phyloP scores from a whole-genome alignment of 2,797 vertebrate species.

The Bufotes viridis region DNA sequence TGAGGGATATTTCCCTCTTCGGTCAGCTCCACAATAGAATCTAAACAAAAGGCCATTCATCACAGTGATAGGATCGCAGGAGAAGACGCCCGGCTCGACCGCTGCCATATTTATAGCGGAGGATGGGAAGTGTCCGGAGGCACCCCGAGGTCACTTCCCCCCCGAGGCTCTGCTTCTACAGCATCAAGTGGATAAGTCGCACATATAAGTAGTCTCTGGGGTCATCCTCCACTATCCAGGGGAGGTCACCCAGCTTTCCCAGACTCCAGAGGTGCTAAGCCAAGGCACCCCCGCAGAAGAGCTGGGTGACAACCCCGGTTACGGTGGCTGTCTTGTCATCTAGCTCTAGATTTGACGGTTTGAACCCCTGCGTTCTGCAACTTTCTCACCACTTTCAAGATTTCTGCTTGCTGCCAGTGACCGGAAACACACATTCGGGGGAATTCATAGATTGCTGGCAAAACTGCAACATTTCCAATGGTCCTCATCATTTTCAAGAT shows the following conservation, averaged over 20 bases:
- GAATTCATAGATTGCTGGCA: too few relatives aligned
- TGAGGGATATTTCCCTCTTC: constrained; percentile 37
- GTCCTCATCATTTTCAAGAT: too few relatives aligned
- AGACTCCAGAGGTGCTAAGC: neutral
- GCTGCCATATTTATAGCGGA: constrained; percentile 29
- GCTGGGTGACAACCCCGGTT: neutral
- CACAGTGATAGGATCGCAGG: constrained; percentile 41
- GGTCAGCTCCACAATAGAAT: constrained; percentile 46
- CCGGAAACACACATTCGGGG: neutral
- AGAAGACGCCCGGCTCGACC: constrained; percentile 36
- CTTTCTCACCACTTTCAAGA: neutral
- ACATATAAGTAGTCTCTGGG: neutral
- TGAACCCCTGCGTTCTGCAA: too few relatives aligned
- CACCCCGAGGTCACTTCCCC: constrained; percentile 48
- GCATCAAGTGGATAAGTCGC: constrained; percentile 41
- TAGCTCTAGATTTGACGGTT: too few relatives aligned
- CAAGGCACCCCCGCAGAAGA: neutral
- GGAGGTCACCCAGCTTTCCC: neutral
- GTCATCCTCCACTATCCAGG: neutral
- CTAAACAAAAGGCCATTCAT: constrained; percentile 54
- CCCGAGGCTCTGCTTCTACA: neutral
- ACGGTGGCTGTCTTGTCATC: too few relatives aligned
- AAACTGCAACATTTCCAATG: too few relatives aligned
- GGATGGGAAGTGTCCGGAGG: constrained; percentile 50
- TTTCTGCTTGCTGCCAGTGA: neutral